Conservation (phyloP, 2,113 vertebrate genomes). For the Piprites chloris region DNA sequence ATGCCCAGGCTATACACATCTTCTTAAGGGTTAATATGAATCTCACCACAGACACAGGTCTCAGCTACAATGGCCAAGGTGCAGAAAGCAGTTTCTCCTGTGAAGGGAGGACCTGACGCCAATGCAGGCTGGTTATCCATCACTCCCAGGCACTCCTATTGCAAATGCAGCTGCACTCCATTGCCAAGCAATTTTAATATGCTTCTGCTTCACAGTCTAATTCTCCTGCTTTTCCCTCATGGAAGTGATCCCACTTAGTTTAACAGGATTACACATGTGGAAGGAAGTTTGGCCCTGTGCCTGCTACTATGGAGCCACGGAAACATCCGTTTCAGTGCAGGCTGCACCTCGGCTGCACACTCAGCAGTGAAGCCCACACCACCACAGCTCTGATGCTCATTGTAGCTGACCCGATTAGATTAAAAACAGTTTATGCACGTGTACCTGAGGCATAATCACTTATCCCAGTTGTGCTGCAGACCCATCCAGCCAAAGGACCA, state of each 20-base stretch:
- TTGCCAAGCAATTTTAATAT: not conserved
- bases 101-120: fast-evolving
- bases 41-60: not conserved
- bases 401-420: not conserved
- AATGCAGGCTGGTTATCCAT: fast-evolving
- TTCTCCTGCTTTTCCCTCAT: not conserved
- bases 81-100: not conserved
- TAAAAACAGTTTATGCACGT: not conserved
- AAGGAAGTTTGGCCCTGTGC: not conserved
- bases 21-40: not conserved
- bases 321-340: not conserved
- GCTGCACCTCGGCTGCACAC: not conserved
- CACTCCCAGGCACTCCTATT: not conserved
- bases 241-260: fast-evolving
- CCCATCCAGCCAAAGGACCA: not conserved
- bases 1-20: not conserved
- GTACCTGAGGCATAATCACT: fast-evolving
- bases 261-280: not conserved
- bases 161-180: not conserved
- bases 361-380: not conserved
- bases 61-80: not conserved
- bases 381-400: not conserved
- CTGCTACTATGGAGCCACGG: not conserved
- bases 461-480: fast-evolving
- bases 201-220: not conserved